Conservation (phyloP, 37 sponge, comb jelly and placozoan genomes). For the Geodia barretti region DNA sequence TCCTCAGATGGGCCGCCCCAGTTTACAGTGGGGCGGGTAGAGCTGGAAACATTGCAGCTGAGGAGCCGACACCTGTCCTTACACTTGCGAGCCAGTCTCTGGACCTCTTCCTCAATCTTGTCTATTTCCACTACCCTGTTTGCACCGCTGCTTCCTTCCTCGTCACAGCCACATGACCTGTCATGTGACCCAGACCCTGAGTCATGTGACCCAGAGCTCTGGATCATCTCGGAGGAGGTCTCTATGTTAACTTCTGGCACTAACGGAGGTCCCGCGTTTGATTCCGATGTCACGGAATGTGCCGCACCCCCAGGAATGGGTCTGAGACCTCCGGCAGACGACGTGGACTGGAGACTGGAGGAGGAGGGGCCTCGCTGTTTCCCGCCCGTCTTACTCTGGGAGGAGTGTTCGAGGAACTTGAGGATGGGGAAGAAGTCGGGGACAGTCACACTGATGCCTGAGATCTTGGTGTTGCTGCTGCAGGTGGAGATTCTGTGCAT, state of each 20-base stretch:
- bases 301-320: neutral
- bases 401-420: conserved; percentile 39
- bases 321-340: neutral
- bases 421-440: conserved; percentile 62
- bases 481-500: neutral
- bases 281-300: neutral
- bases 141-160: neutral
- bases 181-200: conserved; percentile 3
- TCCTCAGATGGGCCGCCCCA: neutral
- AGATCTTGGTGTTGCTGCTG: conserved; percentile 11
- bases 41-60: neutral
- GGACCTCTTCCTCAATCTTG: conserved; percentile 30
- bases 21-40: neutral
- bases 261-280: neutral
- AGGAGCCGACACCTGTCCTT: neutral
- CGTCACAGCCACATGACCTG: neutral
- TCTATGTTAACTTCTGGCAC: neutral
- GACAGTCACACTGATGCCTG: conserved; percentile 37
- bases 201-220: neutral
- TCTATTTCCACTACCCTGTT: conserved; percentile 23
- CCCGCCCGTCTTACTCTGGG: neutral
- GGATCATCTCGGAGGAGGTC: neutral
- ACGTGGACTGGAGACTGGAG: no score
- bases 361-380: no score
- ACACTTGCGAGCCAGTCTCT: neutral